Conservation (phyloP, 2,797 vertebrate genomes). For the Discoglossus pictus region DNA sequence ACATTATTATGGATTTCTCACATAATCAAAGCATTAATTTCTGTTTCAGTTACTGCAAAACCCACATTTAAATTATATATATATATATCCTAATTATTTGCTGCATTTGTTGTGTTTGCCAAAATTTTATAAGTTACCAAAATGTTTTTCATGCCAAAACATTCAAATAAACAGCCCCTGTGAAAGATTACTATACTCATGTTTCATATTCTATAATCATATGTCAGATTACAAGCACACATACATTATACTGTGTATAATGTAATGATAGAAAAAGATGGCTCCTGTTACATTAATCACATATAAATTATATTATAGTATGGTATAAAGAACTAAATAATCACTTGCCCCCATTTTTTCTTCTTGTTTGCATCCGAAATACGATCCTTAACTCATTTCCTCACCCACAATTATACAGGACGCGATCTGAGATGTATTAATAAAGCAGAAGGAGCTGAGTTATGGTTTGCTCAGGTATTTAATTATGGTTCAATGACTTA, state of each 20-base stretch:
- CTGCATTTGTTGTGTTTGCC: too few species aligned
- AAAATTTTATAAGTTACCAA: too few species aligned
- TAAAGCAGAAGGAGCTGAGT: conserved; percentile 41
- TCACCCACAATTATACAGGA: conserved; percentile 32
- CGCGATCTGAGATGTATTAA: conserved; percentile 36
- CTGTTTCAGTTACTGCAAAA: too few species aligned
- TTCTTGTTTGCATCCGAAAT: conserved; percentile 35
- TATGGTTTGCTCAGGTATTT: conserved; percentile 44
- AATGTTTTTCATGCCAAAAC: conserved; percentile 6
- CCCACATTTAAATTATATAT: too few species aligned
- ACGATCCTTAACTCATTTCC: conserved; percentile 39
- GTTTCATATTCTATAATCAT: conserved; percentile 31
- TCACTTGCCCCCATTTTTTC: conserved; percentile 33
- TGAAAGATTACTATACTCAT: conserved; percentile 23
- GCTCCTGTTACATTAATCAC: conserved; percentile 42
- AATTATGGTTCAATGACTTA: conserved; percentile 51
- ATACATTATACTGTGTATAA: conserved; percentile 22
- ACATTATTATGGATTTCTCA: too few species aligned
- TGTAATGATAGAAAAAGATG: conserved; percentile 34
- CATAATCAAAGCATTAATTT: too few species aligned
- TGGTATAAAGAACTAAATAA: conserved; percentile 26
- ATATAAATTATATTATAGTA: conserved; percentile 37
- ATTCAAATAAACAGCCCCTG: conserved; percentile 33
- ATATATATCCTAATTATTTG: too few species aligned
- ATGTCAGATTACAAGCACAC: conserved; percentile 12